Conservation (phyloP, 2,113 vertebrate genomes). For the Anarhynchus alexandrinus region DNA sequence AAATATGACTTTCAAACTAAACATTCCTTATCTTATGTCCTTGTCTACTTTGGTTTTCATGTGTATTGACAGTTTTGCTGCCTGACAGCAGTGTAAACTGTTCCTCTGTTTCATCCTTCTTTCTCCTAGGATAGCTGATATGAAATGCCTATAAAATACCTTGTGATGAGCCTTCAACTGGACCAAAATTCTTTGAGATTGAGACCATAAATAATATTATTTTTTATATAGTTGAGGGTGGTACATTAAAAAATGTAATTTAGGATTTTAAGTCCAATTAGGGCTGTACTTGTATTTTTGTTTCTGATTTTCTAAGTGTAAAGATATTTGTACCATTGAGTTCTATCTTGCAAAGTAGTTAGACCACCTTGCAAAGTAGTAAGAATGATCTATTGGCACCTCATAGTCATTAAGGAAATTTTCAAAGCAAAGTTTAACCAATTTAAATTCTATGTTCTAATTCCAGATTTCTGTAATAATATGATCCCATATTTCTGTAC, state of each 20-base stretch:
- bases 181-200: background rate
- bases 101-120: background rate
- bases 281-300: background rate
- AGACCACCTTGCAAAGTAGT: background rate
- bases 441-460: background rate
- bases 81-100: background rate
- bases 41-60: background rate
- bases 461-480: background rate
- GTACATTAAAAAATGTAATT: background rate
- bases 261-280: background rate
- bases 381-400: background rate
- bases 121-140: background rate
- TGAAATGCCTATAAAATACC: background rate
- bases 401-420: background rate
- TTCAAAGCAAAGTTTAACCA: background rate
- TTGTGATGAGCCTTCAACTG: background rate
- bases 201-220: background rate
- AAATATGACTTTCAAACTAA: background rate
- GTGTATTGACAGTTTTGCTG: background rate
- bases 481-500: background rate
- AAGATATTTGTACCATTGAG: background rate
- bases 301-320: background rate
- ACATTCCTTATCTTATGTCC: background rate
- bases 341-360: background rate
- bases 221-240: background rate